These are phyloP conservation scores for Psophia crepitans DNA, from an alignment of 2,113 vertebrate genomes.

Conservation along the genomic window DNA sequence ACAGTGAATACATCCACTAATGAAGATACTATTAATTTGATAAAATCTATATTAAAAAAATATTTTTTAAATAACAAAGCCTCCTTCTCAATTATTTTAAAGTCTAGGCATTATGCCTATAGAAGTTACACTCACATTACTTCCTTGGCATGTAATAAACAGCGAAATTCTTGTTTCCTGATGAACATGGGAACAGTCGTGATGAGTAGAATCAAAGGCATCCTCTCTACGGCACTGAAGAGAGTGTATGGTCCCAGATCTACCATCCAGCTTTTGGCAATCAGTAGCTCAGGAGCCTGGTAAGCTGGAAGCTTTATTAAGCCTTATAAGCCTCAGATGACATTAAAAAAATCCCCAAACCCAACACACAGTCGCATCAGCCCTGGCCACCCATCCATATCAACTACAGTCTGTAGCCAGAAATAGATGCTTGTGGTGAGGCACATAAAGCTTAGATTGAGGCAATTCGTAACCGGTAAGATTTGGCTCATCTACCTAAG, in stretches of 20 bases:
- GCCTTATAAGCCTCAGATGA: neutral
- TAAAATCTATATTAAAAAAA: neutral
- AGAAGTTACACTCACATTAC: neutral
- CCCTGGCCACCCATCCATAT: neutral
- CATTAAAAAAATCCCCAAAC: neutral
- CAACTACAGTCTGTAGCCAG: neutral
- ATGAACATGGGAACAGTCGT: neutral
- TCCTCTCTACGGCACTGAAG: neutral
- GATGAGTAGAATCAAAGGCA: neutral
- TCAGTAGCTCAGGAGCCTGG: neutral
- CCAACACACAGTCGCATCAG: neutral
- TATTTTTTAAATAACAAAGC: neutral
- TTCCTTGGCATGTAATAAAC: neutral
- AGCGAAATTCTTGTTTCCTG: neutral
- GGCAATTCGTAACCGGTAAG: neutral
- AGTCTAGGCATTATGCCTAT: neutral
- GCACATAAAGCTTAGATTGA: neutral
- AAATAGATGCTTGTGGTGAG: neutral
- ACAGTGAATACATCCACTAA: conserved; percentile 6
- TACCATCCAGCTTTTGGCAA: neutral
- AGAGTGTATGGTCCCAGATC: neutral
- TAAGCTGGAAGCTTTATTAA: neutral
- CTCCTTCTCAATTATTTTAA: neutral
- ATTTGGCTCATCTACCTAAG: neutral
- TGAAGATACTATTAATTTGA: neutral